These are phyloP conservation scores for Ditylenchus dipsaci DNA, from an alignment of 1,140 invertebrate species.

Conservation along the genomic window DNA sequence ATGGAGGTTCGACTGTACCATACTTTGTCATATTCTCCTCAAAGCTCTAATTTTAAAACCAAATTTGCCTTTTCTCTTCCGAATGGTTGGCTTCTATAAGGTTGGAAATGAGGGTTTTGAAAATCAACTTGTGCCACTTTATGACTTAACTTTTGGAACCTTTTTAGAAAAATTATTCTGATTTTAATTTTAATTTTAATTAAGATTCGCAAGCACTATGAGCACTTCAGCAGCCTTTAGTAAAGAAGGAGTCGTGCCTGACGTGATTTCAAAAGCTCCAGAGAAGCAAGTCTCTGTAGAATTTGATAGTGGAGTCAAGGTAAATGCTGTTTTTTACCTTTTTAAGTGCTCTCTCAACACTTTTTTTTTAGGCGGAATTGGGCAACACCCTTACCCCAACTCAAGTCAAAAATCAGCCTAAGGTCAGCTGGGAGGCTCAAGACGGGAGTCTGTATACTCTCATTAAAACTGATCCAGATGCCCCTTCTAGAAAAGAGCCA, in stretches of 20 bases:
- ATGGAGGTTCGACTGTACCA: too few species aligned
- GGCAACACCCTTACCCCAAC: conserved; percentile 44
- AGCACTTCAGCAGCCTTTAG: conserved; percentile 36
- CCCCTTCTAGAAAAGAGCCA: conserved; percentile 39
- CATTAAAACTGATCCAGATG: conserved; percentile 49
- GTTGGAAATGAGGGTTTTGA: too few species aligned
- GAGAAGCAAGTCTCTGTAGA: conserved; percentile 32
- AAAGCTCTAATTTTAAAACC: too few species aligned
- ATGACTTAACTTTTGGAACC: too few species aligned
- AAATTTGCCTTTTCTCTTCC: too few species aligned
- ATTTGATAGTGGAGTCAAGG: conserved; percentile 37
- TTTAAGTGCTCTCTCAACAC: conserved; percentile 19
- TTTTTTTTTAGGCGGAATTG: conserved; percentile 36
- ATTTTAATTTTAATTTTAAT: too few species aligned
- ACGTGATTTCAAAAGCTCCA: conserved; percentile 38
- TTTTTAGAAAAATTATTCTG: too few species aligned
- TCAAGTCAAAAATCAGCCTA: conserved; percentile 43
- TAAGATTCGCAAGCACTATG: conserved; percentile 26
- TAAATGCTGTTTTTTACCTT: conserved; percentile 33
- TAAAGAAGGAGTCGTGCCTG: conserved; percentile 37
- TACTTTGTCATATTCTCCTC: too few species aligned
- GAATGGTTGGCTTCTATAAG: too few species aligned
- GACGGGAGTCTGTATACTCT: conserved; percentile 38
- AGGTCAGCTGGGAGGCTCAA: conserved; percentile 40
- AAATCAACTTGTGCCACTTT: too few species aligned